Base-by-base conservation (phyloP, 2,888 invertebrate genomes). In the Oscheius sp. region DNA sequence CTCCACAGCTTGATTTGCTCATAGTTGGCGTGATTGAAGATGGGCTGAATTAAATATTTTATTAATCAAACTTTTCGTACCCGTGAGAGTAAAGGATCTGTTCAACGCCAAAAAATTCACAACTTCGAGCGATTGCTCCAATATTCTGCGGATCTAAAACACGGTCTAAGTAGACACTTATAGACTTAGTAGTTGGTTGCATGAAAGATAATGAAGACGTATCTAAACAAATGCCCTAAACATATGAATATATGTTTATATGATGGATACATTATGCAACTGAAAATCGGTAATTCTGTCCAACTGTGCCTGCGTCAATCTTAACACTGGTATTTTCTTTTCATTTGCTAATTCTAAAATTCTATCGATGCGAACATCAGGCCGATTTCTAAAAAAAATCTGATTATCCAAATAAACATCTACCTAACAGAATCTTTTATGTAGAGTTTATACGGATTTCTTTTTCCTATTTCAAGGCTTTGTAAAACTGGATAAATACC, bases 101-200 rank as follows among this genome's bases (percentile, higher is more conserved):
- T 36, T 73, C 69, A 8, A 68, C 72, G 24, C 78, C 78, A 38
- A 78, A 78, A 44, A 66, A 78, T 59, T 68, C 64, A 2, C 74
- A 74, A 38, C 70, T 73, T 59, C 78, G 68, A 45, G 71, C 70
- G 24, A 78, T 78, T 9, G 78, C 74, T 44, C 78, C 78, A 2
- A 78, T 44, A 54, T 78, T 78, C 8, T 75, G 74, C 0, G 75
- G 73, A 71, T 78, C 78, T n/a, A 78, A 47, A 2, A 78, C 75
- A 36, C 71, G 71, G 49, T 78, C 78, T 3, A 78, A 47, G 20
- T 68, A 78, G 20, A 67, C 44, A 17, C 61, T 20, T n/a, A 66
- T n/a, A n/a, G 22, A 14, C 22, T 24, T 24, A 28, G 17, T 14
- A 9, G 17, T 9, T 2, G 28, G 50, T 8, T 3, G 22, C 5